Evolutionary conservation across 1,140 invertebrate species (phyloP), one percentile per base, ranked within the genome.

Genomic region (Cryptotermes secundus): DNA sequence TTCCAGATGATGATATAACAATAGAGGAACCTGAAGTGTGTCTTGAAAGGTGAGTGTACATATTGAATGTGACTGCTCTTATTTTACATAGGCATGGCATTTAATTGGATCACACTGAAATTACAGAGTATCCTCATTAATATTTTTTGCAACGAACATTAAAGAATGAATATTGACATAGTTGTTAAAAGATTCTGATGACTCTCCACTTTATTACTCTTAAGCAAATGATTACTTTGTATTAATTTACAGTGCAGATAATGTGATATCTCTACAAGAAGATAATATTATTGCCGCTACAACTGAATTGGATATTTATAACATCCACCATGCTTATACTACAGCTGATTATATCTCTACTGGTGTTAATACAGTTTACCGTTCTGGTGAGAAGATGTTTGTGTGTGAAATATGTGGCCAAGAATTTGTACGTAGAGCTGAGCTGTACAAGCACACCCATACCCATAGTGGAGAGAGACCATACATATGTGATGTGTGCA

Each of bases 401-500:
- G 31, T 83, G 31, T 83, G 83, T 38, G 72, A 83, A 19, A 83
- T 83, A 34, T 83, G 83, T 49, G 59, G 59, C 31, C 35, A 59
- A 22, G 59, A 65, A 38, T 83, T 72, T 49, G 36, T 38, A 22
- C 83, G 72, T 26, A 36, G 59, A 34, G 72, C 45, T 0, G 45
- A 72, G 19, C 36, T 83, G 31, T 72, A 65, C 22, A 83, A 72
- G 34, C 83, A 83, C 59, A 83, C 59, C 26, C 53, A 72, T 2
- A n/a, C n/a, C 1, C 83, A 83, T 38, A 35, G 34, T n/a, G 92
- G 92, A 1, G 92, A 93, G 86, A 93, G 92, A 86, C 92, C 93
- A 0, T 94, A 93, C 86, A 85, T 87, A n/a, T 93, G 93, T 86
- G 86, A 89, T 0, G 87, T 90, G n/a, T 93, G 92, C 83, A 86